A percentile compares a stretch with the other conserved stretches of the same genome.
Conservation (phyloP, 92 coral and sea anemone species). For the Phenganax marumi region DNA sequence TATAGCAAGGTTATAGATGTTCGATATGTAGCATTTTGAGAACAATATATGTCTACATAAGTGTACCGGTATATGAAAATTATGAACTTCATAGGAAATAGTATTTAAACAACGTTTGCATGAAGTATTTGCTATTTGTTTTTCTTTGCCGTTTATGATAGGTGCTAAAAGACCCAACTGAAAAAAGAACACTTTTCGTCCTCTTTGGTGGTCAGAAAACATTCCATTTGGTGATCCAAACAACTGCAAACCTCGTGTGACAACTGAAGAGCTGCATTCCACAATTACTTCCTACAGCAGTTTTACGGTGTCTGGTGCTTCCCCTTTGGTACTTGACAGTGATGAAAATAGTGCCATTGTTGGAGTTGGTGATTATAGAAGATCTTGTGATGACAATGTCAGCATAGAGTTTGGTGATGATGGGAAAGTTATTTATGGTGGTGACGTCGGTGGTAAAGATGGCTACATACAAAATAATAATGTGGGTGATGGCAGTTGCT, state of each 20-base stretch:
- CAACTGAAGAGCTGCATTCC: not conserved
- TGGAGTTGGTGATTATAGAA: not conserved
- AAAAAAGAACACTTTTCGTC: too few species aligned
- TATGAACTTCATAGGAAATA: not conserved
- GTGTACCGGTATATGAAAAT: not conserved
- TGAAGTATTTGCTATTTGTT: not conserved
- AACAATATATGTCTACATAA: too few species aligned
- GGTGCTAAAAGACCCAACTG: not conserved
- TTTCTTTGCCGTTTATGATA: not conserved
- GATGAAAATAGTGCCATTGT: not conserved
- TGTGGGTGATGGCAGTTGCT: not conserved
- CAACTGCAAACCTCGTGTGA: not conserved
- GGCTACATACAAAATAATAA: not conserved
- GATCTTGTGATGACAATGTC: not conserved
- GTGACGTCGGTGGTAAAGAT: not conserved
- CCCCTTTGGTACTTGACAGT: too few species aligned
- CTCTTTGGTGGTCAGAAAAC: too few species aligned
- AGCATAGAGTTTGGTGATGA: not conserved
- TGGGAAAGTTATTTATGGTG: not conserved
- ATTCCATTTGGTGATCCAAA: slow-evolving; percentile 27
- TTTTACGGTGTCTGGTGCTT: too few species aligned
- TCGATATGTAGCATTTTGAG: too few species aligned
- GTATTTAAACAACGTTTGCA: too few species aligned
- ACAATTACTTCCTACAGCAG: not conserved
- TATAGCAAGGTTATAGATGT: too few species aligned